phyloP scores from a whole-genome alignment of 2,113 vertebrate genomes.

The Himantopus leucocephalus region DNA sequence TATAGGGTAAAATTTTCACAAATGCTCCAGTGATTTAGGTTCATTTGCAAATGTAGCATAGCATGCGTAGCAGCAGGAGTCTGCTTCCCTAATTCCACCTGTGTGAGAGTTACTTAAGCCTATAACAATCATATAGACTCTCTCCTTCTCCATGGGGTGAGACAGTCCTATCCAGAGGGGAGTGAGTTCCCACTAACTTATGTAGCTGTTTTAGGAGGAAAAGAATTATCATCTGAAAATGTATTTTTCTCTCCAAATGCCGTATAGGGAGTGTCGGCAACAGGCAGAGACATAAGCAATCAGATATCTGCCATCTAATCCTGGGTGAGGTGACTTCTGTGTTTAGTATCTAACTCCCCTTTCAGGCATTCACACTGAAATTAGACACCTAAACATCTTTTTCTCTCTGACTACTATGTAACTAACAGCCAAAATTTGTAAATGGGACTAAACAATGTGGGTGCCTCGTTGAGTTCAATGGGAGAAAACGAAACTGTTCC shows the following conservation, averaged over 20 bases:
- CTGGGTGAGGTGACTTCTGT: not conserved
- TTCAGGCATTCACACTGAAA: not conserved
- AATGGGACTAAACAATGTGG: not conserved
- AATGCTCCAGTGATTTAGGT: not conserved
- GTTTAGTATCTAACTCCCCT: not conserved
- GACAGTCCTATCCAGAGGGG: not conserved
- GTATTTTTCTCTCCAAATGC: not conserved
- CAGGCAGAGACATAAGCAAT: not conserved
- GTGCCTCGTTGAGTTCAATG: not conserved
- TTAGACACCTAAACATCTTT: not conserved
- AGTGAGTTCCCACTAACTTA: not conserved
- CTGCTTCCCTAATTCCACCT: not conserved
- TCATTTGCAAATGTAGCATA: not conserved
- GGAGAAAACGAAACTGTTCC: not conserved
- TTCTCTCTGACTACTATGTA: not conserved
- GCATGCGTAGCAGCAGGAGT: not conserved
- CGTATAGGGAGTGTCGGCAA: not conserved
- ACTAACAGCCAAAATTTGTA: not conserved
- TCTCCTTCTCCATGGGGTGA: not conserved
- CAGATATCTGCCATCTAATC: not conserved
- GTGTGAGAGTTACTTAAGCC: not conserved
- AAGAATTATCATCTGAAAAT: not conserved
- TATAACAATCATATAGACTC: not conserved
- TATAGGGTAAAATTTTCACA: not conserved
- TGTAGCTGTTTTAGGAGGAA: not conserved